Base-by-base conservation (phyloP, 2,888 invertebrate genomes). In the Mythimna impura region DNA sequence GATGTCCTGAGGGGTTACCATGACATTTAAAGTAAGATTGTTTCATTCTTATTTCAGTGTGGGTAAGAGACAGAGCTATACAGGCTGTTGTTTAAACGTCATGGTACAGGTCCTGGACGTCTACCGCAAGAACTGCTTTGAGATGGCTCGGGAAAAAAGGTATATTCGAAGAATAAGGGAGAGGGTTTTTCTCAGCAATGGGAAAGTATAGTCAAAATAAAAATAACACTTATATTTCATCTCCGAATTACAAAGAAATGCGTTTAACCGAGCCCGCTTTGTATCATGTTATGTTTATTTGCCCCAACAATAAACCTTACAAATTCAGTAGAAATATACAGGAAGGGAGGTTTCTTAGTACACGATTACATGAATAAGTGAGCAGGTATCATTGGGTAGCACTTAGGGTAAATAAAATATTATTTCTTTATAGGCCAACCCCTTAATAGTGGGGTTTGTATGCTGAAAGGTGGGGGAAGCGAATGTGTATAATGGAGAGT, bases 281-380 rank as follows among this genome's bases (percentile, higher is more conserved):
- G 69, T 40, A 67, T 73, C 65, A 80, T 66, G 64, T 68, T 64
- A 76, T 66, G 69, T 81, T 76, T 80, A 82, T 80, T 62, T 75
- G 52, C 60, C 62, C 63, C 40, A 66, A 76, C 76, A 81, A 70
- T 80, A 81, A 79, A 81, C 69, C 68, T 69, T 76, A 75, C 80
- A 80, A 86, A 83, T 86, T 80, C 71, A 69, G 78, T 66, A 71
- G 69, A 80, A 81, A 82, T 80, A 76, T 78, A 80, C 71, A 65
- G 65, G 58, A 73, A 62, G 69, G 72, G 78, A 70, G 73, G 74
- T 68, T 76, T 57, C 82, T 81, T 75, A 78, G 74, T 63, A 78
- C 76, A 70, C 80, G 69, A 77, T 83, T 81, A 78, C 67, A 83
- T 87, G 86, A 87, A 87, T 87, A 87, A 84, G 76, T 83, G 67